Conservation (phyloP, 1,140 invertebrate genomes). For the Stegodyphus dumicola region DNA sequence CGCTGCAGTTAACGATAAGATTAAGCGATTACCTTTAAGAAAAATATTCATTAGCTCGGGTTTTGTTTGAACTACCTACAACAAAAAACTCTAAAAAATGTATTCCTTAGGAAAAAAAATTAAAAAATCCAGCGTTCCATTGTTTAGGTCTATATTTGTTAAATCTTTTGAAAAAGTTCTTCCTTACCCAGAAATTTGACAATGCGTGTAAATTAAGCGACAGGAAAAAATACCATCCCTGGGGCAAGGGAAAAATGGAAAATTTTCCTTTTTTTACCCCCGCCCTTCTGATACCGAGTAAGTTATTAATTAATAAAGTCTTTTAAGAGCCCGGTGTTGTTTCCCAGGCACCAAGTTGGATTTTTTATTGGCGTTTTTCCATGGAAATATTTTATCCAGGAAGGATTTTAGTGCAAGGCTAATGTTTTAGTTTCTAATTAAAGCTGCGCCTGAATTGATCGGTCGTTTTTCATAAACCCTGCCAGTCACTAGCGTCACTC, state of each 20-base stretch:
- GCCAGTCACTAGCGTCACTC: no score
- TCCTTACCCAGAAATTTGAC: conserved; percentile 26
- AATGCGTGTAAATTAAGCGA: conserved; percentile 27
- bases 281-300: conserved; percentile 34
- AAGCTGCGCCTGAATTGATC: background rate
- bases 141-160: conserved; percentile 55
- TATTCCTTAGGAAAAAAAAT: background rate
- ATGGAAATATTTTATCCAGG: conserved; percentile 45
- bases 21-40: conserved; percentile 52
- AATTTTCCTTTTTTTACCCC: conserved; percentile 4
- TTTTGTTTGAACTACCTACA: conserved; percentile 41
- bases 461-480: no score
- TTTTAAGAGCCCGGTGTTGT: conserved; percentile 49
- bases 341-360: conserved; percentile 15
- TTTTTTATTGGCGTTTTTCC: conserved; percentile 28
- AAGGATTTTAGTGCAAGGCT: conserved; percentile 14
- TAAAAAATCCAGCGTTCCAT: background rate
- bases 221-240: conserved; percentile 11
- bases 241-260: background rate
- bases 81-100: background rate
- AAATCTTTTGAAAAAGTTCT: conserved; percentile 51
- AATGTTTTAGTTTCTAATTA: conserved; percentile 59
- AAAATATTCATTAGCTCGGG: conserved; percentile 54
- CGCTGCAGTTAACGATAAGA: conserved; percentile 47
- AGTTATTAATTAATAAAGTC: conserved; percentile 60